A percentile compares a stretch with the other conserved stretches of the same genome.
Conservation (phyloP, 2,113 vertebrate species). For the Gila orcuttii region DNA sequence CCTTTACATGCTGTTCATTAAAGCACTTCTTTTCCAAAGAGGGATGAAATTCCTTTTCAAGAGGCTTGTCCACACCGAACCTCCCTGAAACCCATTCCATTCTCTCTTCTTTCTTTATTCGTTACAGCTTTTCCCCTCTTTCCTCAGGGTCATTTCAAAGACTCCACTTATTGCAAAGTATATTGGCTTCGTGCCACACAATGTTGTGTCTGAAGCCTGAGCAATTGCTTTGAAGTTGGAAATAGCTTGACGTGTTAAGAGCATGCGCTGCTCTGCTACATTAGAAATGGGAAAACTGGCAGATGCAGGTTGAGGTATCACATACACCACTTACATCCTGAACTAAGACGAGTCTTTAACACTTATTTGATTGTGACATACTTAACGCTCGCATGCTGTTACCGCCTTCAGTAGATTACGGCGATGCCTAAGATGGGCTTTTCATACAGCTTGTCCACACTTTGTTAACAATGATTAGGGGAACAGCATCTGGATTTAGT, state of each 20-base stretch:
- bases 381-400: slow-evolving; percentile 12
- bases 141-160: slow-evolving; percentile 54
- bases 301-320: slow-evolving; percentile 14
- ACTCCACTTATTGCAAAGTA: slow-evolving; percentile 48
- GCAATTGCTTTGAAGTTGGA: slow-evolving; percentile 54
- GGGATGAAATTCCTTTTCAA: slow-evolving; percentile 37
- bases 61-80: slow-evolving; percentile 42
- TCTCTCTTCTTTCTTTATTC: slow-evolving; percentile 39
- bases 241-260: slow-evolving; percentile 48
- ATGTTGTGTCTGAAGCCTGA: slow-evolving; percentile 32
- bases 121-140: slow-evolving; percentile 5
- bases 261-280: slow-evolving; percentile 30
- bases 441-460: slow-evolving; percentile 23
- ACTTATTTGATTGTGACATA: slow-evolving; percentile 38
- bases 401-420: slow-evolving; percentile 13
- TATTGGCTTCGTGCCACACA: slow-evolving; percentile 35
- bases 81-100: slow-evolving; percentile 26
- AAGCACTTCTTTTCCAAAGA: background rate
- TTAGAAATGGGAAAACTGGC: slow-evolving; percentile 31
- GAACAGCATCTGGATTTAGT: background rate
- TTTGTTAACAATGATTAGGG: slow-evolving; percentile 33
- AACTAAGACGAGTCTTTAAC: slow-evolving; percentile 8
- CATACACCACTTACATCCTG: background rate
- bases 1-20: slow-evolving; percentile 36
- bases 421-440: background rate